Evolutionary conservation across 2,113 vertebrate species (phyloP).

Genomic region (Vidua chalybeata): DNA sequence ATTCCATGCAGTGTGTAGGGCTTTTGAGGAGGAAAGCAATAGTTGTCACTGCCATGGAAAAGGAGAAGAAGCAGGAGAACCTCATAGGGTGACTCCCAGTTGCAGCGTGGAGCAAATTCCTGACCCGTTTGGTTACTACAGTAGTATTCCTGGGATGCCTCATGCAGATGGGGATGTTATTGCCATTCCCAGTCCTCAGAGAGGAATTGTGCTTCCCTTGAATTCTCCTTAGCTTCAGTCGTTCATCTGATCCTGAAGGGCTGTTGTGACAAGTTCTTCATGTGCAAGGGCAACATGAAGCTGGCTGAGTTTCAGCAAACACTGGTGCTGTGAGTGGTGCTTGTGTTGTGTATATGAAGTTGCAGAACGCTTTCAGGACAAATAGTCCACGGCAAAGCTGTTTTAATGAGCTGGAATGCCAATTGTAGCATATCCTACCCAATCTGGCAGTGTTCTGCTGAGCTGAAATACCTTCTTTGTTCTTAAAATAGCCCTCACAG

Average conservation of each 20-base stretch:
- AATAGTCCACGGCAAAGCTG: not conserved
- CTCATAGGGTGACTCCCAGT: not conserved
- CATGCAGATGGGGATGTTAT: not conserved
- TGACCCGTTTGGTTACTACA: not conserved
- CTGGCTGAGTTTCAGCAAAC: not conserved
- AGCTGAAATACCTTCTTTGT: slow-evolving; percentile 58
- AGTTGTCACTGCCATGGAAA: not conserved
- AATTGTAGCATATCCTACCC: slow-evolving; percentile 3
- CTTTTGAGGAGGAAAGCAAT: not conserved
- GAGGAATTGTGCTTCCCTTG: not conserved
- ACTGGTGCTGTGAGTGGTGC: not conserved
- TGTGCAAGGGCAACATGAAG: not conserved
- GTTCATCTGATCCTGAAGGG: not conserved
- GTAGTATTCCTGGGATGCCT: not conserved
- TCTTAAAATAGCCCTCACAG: slow-evolving; percentile 48
- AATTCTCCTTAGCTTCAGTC: not conserved
- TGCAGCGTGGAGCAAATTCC: not conserved
- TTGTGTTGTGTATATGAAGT: slow-evolving; percentile 18
- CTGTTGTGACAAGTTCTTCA: not conserved
- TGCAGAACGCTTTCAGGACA: not conserved
- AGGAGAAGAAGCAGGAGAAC: not conserved
- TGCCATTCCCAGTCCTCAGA: not conserved
- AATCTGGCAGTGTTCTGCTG: not conserved
- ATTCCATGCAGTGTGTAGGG: not conserved
- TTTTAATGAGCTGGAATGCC: slow-evolving; percentile 44